phyloP scores from a whole-genome alignment of 2,797 vertebrate genomes.

The Apogon hyalosoma region DNA sequence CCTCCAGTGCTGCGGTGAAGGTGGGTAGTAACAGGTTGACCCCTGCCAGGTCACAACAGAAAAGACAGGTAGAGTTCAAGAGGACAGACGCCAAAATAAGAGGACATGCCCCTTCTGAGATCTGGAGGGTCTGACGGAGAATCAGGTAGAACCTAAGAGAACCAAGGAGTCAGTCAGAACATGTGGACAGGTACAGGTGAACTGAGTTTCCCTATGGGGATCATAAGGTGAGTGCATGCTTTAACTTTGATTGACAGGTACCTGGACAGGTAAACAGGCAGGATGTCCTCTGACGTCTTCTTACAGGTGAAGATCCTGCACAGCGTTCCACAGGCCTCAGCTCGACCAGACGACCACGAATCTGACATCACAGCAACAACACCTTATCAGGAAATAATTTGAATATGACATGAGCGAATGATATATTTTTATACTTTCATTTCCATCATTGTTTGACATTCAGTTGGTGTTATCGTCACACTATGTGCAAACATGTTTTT shows the following conservation, averaged over 20 bases:
- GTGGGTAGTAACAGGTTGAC: constrained; percentile 92
- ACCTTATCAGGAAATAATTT: neutral
- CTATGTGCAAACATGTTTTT: no score
- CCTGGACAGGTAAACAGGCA: constrained; percentile 94
- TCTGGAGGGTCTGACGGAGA: constrained; percentile 93
- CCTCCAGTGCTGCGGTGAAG: constrained; percentile 92
- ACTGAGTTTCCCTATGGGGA: no score
- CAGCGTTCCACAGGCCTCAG: constrained; percentile 93
- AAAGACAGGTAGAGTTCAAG: constrained; percentile 92
- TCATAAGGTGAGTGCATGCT: no score
- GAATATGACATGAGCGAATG: no score
- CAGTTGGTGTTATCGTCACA: no score
- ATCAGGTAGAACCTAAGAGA: constrained; percentile 93
- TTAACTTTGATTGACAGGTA: constrained; percentile 54
- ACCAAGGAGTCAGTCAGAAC: no score
- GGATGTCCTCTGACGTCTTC: constrained; percentile 95
- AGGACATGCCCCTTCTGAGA: constrained; percentile 88
- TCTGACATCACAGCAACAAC: constrained; percentile 54
- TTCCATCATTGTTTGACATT: no score
- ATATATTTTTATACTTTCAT: no score
- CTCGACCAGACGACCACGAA: constrained; percentile 86
- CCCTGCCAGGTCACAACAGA: constrained; percentile 94
- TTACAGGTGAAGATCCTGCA: constrained; percentile 96
- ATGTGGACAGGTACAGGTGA: no score
- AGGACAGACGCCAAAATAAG: constrained; percentile 92